phyloP scores from a whole-genome alignment of 2,797 vertebrate species.

The Adelosebastes latens region DNA sequence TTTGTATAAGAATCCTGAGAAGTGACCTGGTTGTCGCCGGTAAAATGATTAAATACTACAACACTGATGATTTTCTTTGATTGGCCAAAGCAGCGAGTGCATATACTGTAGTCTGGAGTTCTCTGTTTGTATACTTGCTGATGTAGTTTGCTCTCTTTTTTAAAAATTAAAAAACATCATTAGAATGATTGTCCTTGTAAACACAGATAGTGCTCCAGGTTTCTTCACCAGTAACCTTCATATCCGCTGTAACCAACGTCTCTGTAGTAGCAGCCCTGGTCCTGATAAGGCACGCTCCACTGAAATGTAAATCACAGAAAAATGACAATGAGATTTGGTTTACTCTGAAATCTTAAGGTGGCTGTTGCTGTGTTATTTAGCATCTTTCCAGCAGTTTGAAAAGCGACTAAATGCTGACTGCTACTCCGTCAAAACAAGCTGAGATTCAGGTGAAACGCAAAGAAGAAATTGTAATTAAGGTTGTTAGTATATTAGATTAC shows the following conservation, averaged over 20 bases:
- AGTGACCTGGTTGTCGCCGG: neutral
- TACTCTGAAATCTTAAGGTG: neutral
- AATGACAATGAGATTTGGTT: neutral
- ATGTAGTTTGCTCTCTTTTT: neutral
- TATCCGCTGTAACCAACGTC: slow-evolving; percentile 59
- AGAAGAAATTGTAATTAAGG: neutral
- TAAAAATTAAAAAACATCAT: neutral
- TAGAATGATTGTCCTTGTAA: neutral
- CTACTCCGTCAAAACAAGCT: neutral
- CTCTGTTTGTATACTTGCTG: neutral
- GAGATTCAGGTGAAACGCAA: neutral
- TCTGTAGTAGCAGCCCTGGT: slow-evolving; percentile 80
- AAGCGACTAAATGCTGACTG: neutral
- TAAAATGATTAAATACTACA: slow-evolving; percentile 3
- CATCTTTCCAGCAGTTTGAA: neutral
- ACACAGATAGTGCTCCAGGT: neutral
- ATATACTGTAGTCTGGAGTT: neutral
- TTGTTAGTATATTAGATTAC: neutral
- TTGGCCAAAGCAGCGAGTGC: slow-evolving; percentile 5
- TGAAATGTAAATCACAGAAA: slow-evolving; percentile 69
- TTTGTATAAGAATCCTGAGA: slow-evolving; percentile 42
- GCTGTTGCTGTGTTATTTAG: neutral
- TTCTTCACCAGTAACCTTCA: slow-evolving; percentile 56
- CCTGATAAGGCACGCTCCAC: slow-evolving; percentile 85
- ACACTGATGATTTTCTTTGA: slow-evolving; percentile 10